Conservation (phyloP, 2,113 vertebrate species). For the Pangasianodon gigas region DNA sequence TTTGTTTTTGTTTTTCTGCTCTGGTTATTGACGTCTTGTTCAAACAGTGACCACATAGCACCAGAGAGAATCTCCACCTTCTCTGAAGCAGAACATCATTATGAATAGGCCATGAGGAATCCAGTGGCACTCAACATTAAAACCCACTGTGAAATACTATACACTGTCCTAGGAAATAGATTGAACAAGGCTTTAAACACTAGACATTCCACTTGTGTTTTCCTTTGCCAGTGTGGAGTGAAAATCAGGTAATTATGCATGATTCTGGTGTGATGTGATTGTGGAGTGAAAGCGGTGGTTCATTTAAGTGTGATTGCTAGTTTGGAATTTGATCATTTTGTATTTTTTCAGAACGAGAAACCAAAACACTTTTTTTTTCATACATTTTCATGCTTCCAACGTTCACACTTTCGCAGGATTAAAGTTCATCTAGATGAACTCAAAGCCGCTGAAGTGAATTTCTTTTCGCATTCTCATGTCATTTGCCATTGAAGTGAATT, state of each 20-base stretch:
- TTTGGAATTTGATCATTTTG: not conserved
- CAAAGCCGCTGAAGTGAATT: not conserved
- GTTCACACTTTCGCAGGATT: not conserved
- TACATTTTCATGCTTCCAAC: not conserved
- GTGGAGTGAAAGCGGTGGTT: not conserved
- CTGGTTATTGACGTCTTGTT: not conserved
- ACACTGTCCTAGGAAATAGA: not conserved
- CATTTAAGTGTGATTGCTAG: not conserved
- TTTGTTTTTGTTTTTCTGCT: not conserved
- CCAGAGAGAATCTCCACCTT: not conserved
- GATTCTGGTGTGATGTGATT: not conserved
- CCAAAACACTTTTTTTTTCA: not conserved
- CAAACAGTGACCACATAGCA: not conserved
- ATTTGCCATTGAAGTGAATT: not conserved
- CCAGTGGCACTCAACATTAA: not conserved
- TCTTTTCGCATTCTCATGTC: not conserved
- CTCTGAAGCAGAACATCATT: not conserved
- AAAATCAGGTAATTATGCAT: not conserved
- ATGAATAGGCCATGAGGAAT: not conserved
- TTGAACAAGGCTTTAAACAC: not conserved
- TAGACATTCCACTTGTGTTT: not conserved
- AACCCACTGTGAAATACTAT: not conserved
- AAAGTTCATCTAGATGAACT: not conserved
- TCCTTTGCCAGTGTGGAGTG: not conserved
- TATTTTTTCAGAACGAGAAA: not conserved